Base-by-base conservation (phyloP, 2,113 vertebrate species). In the Gopherus flavomarginatus region DNA sequence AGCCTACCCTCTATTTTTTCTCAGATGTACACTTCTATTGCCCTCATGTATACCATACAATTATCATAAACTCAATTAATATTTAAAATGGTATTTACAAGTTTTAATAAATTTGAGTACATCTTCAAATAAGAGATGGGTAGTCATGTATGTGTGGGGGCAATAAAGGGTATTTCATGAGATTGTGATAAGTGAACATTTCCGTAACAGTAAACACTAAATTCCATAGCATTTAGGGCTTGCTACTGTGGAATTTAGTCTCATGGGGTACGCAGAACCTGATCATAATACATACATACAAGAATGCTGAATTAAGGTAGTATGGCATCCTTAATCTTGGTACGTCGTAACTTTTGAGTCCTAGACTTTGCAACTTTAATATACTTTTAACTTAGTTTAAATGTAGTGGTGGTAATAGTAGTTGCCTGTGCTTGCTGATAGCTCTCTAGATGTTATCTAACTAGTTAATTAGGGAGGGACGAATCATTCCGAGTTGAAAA, bases 291-390 rank as follows among this genome's bases (percentile, higher is more conserved):
- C 52, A 4, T 11, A 10, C 31, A 2, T 56, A 35, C 21, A 69
- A 77, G 62, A 26, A 44, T 26, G 38, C 11, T 26, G 21, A 77
- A 26, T 44, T 44, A 77, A 77, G 42, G 72, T n/a, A n/a, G 8
- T 4, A 35, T 69, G 65, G 16, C 24, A 44, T 11, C 38, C 42
- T 44, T 26, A 44, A 77, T 77, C 72, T 54, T 88, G 81, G 27
- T 2, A 11, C 38, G 49, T 0, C 83, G 38, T 88, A 72, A 81
- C 0, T 0, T 86, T 53, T 92, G 0, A 0, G 16, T 75, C 80
- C 26, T 90, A 88, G 26, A 47, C 75, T 88, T 78, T 5, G 11
- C 31, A 57, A 56, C 49, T 87, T 56, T 75, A 22, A 35, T 29
- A 83, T 19, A 57, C 57, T 56, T 90, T 72, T 38, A 83, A 21